Evolutionary conservation across 1,140 invertebrate genomes (phyloP).

Genomic region (Drosophila obscura): DNA sequence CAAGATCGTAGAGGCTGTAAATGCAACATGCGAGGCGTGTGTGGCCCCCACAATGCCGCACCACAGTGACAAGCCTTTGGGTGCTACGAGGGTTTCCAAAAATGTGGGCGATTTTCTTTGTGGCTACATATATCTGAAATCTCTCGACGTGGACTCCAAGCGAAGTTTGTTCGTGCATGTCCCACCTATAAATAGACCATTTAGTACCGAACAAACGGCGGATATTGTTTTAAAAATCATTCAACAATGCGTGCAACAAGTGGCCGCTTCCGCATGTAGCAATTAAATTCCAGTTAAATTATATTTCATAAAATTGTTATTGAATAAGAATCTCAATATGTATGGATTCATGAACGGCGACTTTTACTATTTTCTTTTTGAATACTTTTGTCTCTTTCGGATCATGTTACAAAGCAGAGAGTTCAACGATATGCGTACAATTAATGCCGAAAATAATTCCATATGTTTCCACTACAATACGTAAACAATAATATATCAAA

Average conservation of each 20-base stretch:
- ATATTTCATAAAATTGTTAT: too few relatives aligned
- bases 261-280: slow-evolving; percentile 27
- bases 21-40: slow-evolving; percentile 56
- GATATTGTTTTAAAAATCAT: slow-evolving; percentile 85
- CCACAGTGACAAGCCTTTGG: background rate
- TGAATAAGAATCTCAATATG: too few relatives aligned
- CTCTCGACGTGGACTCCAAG: slow-evolving; percentile 84
- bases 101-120: slow-evolving; percentile 86
- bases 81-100: slow-evolving; percentile 47
- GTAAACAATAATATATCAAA: too few relatives aligned
- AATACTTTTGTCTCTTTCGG: too few relatives aligned
- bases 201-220: slow-evolving; percentile 84
- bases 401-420: too few relatives aligned
- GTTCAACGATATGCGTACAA: too few relatives aligned
- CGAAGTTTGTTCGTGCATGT: slow-evolving; percentile 87
- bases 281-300: background rate
- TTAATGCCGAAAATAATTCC: too few relatives aligned
- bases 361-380: too few relatives aligned
- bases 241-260: slow-evolving; percentile 72
- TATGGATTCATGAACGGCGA: too few relatives aligned
- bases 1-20: slow-evolving; percentile 82
- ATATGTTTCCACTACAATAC: too few relatives aligned
- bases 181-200: slow-evolving; percentile 85
- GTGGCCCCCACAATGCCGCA: slow-evolving; percentile 20
- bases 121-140: slow-evolving; percentile 87